Evolutionary conservation across 2,113 vertebrate species (phyloP).

Genomic region (Cynoglossus semilaevis): DNA sequence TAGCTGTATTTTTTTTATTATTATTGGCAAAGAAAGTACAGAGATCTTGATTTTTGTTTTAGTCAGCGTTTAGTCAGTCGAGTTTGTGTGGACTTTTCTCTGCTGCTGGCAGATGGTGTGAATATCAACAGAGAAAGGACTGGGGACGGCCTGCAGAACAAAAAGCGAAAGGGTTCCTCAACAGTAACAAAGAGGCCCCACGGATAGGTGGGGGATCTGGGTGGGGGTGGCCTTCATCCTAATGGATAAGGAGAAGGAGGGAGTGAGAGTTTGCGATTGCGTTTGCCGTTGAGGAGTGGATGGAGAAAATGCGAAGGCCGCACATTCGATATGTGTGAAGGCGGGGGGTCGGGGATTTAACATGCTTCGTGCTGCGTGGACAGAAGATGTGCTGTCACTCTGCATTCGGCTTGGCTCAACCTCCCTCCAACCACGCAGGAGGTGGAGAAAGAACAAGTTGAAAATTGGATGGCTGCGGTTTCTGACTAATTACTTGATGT

Average conservation of each 20-base stretch:
- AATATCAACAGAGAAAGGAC: conserved; percentile 86
- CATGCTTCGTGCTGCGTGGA: conserved; percentile 68
- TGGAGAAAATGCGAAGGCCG: conserved; percentile 63
- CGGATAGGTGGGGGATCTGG: conserved; percentile 72
- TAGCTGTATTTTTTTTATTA: conserved; percentile 46
- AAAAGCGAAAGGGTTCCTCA: conserved; percentile 88
- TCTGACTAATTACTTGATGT: conserved; percentile 64
- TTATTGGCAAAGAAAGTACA: conserved; percentile 24
- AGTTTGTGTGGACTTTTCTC: conserved; percentile 73
- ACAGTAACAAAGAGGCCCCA: conserved; percentile 82
- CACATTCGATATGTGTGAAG: conserved; percentile 77
- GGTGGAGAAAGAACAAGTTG: conserved; percentile 57
- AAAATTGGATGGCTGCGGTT: conserved; percentile 55
- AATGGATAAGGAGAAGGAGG: conserved; percentile 74
- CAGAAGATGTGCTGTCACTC: conserved; percentile 73
- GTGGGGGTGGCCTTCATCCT: conserved; percentile 53
- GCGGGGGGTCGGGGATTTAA: conserved; percentile 64
- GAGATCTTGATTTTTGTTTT: conserved; percentile 27
- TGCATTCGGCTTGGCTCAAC: conserved; percentile 60
- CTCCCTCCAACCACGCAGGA: conserved; percentile 67
- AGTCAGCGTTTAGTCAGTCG: conserved; percentile 48
- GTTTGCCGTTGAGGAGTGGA: conserved; percentile 63
- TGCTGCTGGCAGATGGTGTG: conserved; percentile 88
- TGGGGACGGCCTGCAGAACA: conserved; percentile 88
- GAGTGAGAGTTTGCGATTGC: conserved; percentile 70